Conservation (phyloP, 2,888 invertebrate genomes). For the Uloborus plumipes region DNA sequence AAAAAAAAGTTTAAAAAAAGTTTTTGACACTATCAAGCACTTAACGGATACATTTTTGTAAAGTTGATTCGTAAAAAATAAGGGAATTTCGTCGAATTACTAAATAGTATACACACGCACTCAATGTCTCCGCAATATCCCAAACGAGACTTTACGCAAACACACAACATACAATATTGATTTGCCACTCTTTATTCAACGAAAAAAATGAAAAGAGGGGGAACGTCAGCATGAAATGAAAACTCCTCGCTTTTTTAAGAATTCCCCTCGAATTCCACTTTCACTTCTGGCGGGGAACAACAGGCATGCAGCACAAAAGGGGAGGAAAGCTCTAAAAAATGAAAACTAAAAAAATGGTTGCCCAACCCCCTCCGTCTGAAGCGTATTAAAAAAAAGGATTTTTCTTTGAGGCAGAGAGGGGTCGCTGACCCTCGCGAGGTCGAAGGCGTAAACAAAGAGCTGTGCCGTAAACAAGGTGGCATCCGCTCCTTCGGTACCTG, state of each 20-base stretch:
- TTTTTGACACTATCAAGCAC: too few species aligned
- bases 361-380: slow-evolving; percentile 41
- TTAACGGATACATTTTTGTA: too few species aligned
- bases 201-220: slow-evolving; percentile 4
- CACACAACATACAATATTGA: slow-evolving; percentile 36
- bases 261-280: slow-evolving; percentile 58
- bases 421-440: slow-evolving; percentile 57
- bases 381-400: slow-evolving; percentile 51
- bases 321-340: slow-evolving; percentile 16
- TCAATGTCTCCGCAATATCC: too few species aligned
- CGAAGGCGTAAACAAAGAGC: slow-evolving; percentile 52
- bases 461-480: slow-evolving; percentile 50
- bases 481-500: slow-evolving; percentile 24
- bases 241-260: slow-evolving; percentile 32
- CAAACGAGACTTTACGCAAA: too few species aligned
- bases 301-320: slow-evolving; percentile 27
- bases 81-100: too few species aligned
- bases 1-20: too few species aligned
- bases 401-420: slow-evolving; percentile 55
- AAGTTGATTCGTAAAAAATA: too few species aligned
- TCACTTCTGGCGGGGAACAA: slow-evolving; percentile 32
- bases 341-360: slow-evolving; percentile 15
- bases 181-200: slow-evolving; percentile 40
- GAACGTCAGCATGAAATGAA: slow-evolving; percentile 11
- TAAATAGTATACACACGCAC: too few species aligned